Evolutionary conservation across 37 sponge, comb jelly and placozoan species (phyloP).

Genomic region (Tethya wilhelma): DNA sequence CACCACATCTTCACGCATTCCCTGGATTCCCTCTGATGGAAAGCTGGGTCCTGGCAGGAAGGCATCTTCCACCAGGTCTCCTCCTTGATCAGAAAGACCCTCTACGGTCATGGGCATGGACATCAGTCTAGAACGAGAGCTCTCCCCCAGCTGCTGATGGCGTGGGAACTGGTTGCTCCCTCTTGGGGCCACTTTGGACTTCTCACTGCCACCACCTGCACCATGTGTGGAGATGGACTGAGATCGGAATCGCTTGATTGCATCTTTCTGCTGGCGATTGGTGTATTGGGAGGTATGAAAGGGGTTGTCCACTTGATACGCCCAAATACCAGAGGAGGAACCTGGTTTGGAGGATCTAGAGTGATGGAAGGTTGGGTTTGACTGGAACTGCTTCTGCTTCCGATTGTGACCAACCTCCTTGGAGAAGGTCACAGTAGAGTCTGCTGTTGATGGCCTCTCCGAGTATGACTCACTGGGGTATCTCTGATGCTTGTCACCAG

Average conservation of each 20-base stretch:
- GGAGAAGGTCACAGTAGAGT: neutral
- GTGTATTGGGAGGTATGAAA: too few relatives aligned
- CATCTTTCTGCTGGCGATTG: too few relatives aligned
- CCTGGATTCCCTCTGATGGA: neutral
- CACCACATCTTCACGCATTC: neutral
- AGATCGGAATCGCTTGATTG: neutral
- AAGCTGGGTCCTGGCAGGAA: slow-evolving; percentile 29
- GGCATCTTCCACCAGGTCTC: slow-evolving; percentile 42
- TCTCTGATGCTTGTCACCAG: neutral
- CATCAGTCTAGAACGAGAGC: slow-evolving; percentile 13
- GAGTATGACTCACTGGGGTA: too few relatives aligned
- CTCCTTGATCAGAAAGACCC: neutral
- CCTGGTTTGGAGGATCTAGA: too few relatives aligned
- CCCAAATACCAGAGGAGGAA: too few relatives aligned
- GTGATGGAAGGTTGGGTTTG: too few relatives aligned
- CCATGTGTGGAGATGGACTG: neutral
- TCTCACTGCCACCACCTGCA: neutral
- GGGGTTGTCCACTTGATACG: too few relatives aligned
- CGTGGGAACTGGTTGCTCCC: too few relatives aligned
- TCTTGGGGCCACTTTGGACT: neutral
- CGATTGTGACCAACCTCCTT: slow-evolving; percentile 12
- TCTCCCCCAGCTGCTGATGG: too few relatives aligned
- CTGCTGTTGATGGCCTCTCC: neutral
- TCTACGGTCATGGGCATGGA: slow-evolving; percentile 3
- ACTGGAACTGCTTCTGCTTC: slow-evolving; percentile 1